Evolutionary conservation across 2,113 vertebrate genomes (phyloP).

Genomic region (Gavialis gangeticus): DNA sequence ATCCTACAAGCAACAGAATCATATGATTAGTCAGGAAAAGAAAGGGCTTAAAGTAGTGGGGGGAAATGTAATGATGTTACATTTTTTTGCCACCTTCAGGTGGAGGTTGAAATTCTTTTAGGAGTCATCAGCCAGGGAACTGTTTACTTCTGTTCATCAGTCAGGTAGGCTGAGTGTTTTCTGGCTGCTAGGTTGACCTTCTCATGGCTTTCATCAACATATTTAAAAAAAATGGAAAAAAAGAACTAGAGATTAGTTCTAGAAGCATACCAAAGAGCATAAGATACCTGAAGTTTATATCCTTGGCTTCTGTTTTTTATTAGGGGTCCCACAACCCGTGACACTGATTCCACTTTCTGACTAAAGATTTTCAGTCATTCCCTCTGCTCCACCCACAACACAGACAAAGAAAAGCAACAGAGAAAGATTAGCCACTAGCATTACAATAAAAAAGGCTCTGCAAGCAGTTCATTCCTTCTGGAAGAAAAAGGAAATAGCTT

Average conservation of each 20-base stretch:
- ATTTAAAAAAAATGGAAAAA: not conserved
- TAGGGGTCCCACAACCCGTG: not conserved
- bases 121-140: not conserved
- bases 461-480: not conserved
- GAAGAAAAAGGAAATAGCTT: not conserved
- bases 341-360: not conserved
- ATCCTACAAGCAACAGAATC: not conserved
- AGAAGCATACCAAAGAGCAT: not conserved
- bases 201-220: not conserved
- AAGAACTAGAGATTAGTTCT: not conserved
- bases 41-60: not conserved
- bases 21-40: not conserved
- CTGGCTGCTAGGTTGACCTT: not conserved
- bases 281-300: not conserved
- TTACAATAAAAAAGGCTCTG: not conserved
- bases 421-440: not conserved
- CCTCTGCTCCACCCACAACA: rapidly evolving
- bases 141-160: not conserved
- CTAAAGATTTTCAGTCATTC: not conserved
- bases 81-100: not conserved
- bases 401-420: not conserved
- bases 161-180: not conserved
- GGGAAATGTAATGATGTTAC: not conserved
- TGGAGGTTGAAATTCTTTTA: not conserved
- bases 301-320: not conserved